These are phyloP conservation scores for Venusia cambrica DNA, from an alignment of 2,888 invertebrate genomes.

Conservation along the genomic window DNA sequence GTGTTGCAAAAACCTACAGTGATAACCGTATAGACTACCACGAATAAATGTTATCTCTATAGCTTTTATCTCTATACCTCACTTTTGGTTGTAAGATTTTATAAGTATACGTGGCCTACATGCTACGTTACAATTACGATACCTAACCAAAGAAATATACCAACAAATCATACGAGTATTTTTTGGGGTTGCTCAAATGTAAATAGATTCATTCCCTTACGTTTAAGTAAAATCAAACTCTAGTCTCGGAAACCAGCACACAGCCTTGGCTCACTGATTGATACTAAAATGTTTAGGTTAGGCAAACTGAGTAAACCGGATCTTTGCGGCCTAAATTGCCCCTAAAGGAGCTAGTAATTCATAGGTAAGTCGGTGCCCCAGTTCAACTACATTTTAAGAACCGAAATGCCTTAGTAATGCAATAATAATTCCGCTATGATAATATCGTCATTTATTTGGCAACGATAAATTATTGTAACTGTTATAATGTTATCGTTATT, in stretches of 20 bases:
- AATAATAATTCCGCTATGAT: conserved; percentile 53
- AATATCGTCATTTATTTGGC: conserved; percentile 33
- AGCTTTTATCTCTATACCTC: too few relatives aligned
- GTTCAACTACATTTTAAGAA: conserved; percentile 42
- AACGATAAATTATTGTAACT: too few relatives aligned
- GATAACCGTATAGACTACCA: neutral
- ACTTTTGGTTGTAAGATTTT: too few relatives aligned
- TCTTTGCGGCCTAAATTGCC: conserved; percentile 63
- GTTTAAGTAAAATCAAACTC: conserved; percentile 23
- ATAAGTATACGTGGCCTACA: too few relatives aligned
- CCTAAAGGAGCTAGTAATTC: conserved; percentile 58
- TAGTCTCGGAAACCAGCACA: conserved; percentile 39
- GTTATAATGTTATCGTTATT: too few relatives aligned
- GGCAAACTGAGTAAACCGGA: conserved; percentile 63
- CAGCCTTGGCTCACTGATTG: conserved; percentile 59
- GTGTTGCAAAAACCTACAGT: conserved; percentile 5
- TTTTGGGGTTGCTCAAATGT: too few relatives aligned
- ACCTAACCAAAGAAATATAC: conserved; percentile 1
- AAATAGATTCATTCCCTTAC: too few relatives aligned
- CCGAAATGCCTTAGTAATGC: conserved; percentile 18
- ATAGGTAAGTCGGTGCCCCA: conserved; percentile 48
- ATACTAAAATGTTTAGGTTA: conserved; percentile 62
- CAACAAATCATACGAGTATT: too few relatives aligned
- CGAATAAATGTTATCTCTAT: too few relatives aligned
- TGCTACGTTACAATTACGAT: too few relatives aligned